Base-by-base conservation (phyloP, 2,797 vertebrate genomes). In the Malacoraja senta region DNA sequence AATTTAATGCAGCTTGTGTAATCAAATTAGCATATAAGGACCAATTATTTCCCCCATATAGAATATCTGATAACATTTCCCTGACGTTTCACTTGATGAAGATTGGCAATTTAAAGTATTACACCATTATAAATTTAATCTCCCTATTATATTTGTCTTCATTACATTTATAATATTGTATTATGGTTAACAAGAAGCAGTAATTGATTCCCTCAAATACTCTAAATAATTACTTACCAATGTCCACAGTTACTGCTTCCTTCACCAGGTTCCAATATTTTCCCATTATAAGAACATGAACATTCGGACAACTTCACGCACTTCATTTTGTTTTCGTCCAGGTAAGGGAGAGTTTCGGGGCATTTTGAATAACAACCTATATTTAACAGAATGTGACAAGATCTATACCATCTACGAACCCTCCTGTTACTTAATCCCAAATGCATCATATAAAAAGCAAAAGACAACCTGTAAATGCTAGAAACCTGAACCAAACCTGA, bases 241-340 rank as follows among this genome's bases (percentile, higher is more conserved):
- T 29, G 4, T 95, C 95, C 93, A 95, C 94, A 91, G 95, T 93
- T 76, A 95, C 93, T 32, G 95, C 13, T 95, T 35, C 95, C 17
- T 91, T 91, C 32, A 53, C 68, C 35, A 12, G 68, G 35, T 74
- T 44, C 35, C 90, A 91, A 24, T 91, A 91, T 91, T 91, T 91
- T 24, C 19, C 90, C 90, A 74, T 91, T 74, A 74, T 74, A 53
- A 53, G 72, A 74, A 29, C 90, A 91, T 44, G 68, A 72, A 15
- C 90, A 91, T 26, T 71, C 90, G 29, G 90, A 74, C 38, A 91
- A 53, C 21, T 26, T 91, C 32, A 91, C 90, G 6, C 90, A 91
- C 26, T 91, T 91, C 90, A 91, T 91, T 74, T 26, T 91, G 90
- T 91, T 91, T 74, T 91, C 90, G 1, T 91, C 90, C 90, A 91